Conservation (phyloP, 2,113 vertebrate species). For the Corythornis cristatus region DNA sequence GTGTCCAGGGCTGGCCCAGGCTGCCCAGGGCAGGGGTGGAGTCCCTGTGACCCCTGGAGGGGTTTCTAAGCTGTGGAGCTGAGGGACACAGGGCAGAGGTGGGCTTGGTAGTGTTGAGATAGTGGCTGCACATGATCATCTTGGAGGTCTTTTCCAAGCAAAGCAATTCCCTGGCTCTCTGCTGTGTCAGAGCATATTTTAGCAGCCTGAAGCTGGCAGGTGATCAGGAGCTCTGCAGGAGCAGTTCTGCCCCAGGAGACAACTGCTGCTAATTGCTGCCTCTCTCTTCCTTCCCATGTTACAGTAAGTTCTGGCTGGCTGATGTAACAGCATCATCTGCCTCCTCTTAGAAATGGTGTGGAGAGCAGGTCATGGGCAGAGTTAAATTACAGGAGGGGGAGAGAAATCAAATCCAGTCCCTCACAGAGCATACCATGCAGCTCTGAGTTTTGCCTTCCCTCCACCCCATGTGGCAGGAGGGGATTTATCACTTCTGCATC, state of each 20-base stretch:
- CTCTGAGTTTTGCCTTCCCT: not conserved
- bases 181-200: not conserved
- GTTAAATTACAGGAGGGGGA: not conserved
- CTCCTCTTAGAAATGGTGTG: not conserved
- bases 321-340: not conserved
- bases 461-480: accelerated
- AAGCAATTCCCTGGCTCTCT: not conserved
- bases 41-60: too few species aligned
- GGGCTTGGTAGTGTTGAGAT: too few species aligned
- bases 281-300: not conserved
- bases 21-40: too few species aligned
- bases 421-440: not conserved
- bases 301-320: not conserved
- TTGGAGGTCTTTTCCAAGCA: too few species aligned
- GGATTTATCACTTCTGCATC: not conserved
- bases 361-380: not conserved
- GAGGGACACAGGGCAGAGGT: too few species aligned
- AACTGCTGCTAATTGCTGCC: not conserved
- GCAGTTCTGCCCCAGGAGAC: not conserved
- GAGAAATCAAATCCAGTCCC: not conserved
- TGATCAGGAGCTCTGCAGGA: not conserved
- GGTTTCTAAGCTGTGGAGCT: too few species aligned
- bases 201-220: not conserved
- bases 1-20: too few species aligned
- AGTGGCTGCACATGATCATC: not conserved